A percentile compares a stretch with the other conserved stretches of the same genome.
These are phyloP conservation scores for Zosterops borbonicus DNA, from an alignment of 2,113 vertebrate genomes.

Conservation along the genomic window DNA sequence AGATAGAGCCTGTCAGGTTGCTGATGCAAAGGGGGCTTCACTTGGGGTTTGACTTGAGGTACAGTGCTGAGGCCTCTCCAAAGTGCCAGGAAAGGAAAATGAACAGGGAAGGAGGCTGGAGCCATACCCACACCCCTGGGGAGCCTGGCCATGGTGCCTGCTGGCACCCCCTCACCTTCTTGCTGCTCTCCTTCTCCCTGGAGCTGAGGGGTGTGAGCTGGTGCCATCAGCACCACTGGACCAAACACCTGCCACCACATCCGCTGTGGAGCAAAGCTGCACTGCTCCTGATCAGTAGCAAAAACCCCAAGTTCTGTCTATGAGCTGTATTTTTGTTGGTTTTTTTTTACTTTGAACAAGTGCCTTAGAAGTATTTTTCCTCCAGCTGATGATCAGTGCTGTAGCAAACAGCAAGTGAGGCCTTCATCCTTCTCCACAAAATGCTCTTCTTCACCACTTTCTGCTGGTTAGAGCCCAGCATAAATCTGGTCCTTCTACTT, in stretches of 20 bases:
- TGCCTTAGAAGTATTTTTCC: conserved; percentile 85
- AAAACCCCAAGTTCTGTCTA: conserved; percentile 12
- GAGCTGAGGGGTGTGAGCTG: background rate
- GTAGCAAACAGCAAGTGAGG: conserved; percentile 63
- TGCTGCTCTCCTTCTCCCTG: background rate
- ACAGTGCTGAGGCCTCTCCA: background rate
- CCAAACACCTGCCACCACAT: background rate
- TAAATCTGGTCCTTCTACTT: conserved; percentile 40
- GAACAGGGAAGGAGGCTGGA: background rate
- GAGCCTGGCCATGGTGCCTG: accelerated
- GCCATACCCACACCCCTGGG: background rate
- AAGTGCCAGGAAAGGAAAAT: background rate
- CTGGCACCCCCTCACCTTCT: background rate
- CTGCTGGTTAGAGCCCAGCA: background rate
- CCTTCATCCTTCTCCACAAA: conserved; percentile 50
- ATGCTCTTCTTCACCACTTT: background rate
- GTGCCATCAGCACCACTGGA: background rate
- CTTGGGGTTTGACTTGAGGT: background rate
- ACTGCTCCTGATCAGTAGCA: background rate
- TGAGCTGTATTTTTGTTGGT: conserved; percentile 3
- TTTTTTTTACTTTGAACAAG: conserved; percentile 84
- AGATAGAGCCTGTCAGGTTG: conserved; percentile 14
- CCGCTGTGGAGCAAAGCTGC: background rate
- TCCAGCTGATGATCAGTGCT: conserved; percentile 65
- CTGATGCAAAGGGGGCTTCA: background rate